These are phyloP conservation scores for Acrocyrtus sp. DNA, from an alignment of 2,888 invertebrate genomes.

Conservation along the genomic window DNA sequence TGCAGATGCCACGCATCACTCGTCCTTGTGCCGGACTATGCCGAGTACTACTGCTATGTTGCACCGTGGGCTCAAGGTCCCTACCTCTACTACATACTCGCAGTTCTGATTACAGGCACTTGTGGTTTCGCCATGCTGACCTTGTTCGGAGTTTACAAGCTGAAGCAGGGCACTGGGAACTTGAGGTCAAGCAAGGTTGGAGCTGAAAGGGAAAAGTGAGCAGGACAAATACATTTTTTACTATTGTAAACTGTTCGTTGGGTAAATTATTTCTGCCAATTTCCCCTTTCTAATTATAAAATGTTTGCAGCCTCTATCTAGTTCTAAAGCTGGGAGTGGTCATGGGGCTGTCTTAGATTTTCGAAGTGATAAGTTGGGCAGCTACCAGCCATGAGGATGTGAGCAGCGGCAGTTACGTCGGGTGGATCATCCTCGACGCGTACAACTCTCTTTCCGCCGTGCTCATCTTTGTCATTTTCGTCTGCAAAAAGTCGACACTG, in stretches of 20 bases:
- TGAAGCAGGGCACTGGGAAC: conserved; percentile 28
- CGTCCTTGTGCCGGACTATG: conserved; percentile 31
- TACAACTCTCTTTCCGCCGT: conserved; percentile 38
- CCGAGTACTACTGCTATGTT: conserved; percentile 29
- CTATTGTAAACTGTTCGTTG: not conserved
- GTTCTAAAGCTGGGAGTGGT: conserved; percentile 39
- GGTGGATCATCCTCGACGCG: conserved; percentile 34
- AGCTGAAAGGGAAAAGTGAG: conserved; percentile 27
- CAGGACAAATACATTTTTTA: not conserved
- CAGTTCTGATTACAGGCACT: conserved; percentile 10
- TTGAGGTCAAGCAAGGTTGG: conserved; percentile 28
- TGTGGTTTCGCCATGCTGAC: conserved; percentile 18
- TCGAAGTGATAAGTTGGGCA: conserved; percentile 46
- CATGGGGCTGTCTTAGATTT: conserved; percentile 33
- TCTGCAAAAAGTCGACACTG: conserved; percentile 26
- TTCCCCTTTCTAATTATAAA: no score
- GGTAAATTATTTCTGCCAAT: not conserved
- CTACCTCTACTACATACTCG: conserved; percentile 40
- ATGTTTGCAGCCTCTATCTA: conserved; percentile 15
- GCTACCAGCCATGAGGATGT: conserved; percentile 34
- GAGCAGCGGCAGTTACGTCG: not conserved
- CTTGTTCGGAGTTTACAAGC: conserved; percentile 4
- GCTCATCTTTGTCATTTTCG: conserved; percentile 43
- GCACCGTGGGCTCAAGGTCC: conserved; percentile 39
- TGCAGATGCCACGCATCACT: conserved; percentile 23